phyloP scores from a whole-genome alignment of 2,888 invertebrate genomes.

The Ramazzottius varieornatus region DNA sequence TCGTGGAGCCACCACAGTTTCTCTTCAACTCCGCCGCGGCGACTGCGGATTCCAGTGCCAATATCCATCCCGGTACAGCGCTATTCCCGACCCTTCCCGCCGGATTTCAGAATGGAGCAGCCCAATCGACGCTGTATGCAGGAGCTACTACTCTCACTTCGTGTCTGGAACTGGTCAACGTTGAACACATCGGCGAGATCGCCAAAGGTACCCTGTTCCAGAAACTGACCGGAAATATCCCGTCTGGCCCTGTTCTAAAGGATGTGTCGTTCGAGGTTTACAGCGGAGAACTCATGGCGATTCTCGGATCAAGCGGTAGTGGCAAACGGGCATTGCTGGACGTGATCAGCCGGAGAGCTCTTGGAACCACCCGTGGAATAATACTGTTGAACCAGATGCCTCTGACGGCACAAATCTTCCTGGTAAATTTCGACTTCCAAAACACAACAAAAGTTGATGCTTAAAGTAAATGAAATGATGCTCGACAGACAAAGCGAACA shows the following conservation, averaged over 20 bases:
- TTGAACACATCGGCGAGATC: constrained; percentile 18
- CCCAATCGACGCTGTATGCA: too few species aligned
- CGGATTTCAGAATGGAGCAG: too few species aligned
- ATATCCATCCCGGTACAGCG: too few species aligned
- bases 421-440: too few species aligned
- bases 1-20: too few species aligned
- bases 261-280: constrained; percentile 70
- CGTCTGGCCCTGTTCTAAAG: constrained; percentile 60
- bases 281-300: constrained; percentile 72
- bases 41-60: too few species aligned
- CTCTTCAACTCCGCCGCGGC: too few species aligned
- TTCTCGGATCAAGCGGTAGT: constrained; percentile 49
- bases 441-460: too few species aligned
- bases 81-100: too few species aligned
- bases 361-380: constrained; percentile 57
- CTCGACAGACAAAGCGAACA: too few species aligned
- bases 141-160: not conserved
- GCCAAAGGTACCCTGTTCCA: constrained; percentile 21
- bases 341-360: constrained; percentile 42
- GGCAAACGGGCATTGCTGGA: constrained; percentile 80
- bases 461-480: too few species aligned
- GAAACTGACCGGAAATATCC: constrained; percentile 43
- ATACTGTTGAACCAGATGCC: constrained; percentile 64
- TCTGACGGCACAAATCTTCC: constrained; percentile 49
- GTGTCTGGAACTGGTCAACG: constrained; percentile 49